Evolutionary conservation across 2,797 vertebrate species (phyloP), one percentile per base, ranked within the genome.

Genomic region (Periophthalmus magnuspinnatus): DNA sequence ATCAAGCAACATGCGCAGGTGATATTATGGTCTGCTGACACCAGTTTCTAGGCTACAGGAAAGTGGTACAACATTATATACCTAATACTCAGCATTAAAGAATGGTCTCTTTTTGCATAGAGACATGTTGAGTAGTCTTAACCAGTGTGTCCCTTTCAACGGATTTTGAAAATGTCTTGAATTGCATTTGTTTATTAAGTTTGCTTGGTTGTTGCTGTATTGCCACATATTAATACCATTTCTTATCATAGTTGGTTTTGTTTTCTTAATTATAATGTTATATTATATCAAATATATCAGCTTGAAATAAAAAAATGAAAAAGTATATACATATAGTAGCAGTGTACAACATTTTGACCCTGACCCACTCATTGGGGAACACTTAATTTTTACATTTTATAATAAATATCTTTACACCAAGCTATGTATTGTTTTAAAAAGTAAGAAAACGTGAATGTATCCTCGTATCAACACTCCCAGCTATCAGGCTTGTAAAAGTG

Each of bases 1-100:
- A 88, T 91, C 84, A 79, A 65, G 38, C 62, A 61, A 36, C 38
- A 38, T 63, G 28, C 9, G 52, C n/a, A 60, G 45, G 69, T 68
- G 58, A 32, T 1, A 71, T 67, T 60, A 19, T 1, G 21, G 58
- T 67, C 61, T 80, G 68, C 69, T 84, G 78, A 81, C 76, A 75
- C 34, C 58, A 60, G 66, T 56, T 77, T 38, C 72, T 68, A 68
- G 70, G 70, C 55, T 22, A 68, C 79, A 68, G 47, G 50, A 21
- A 7, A 66, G 19, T 32, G 34, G 71, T 57, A 68, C 33, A 45
- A 50, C 71, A 10, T 41, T 1, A 16, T 9, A 58, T 56, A 32
- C 6, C 13, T 57, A 3, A n/a, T n/a, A 10, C 14, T 14, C 13
- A 28, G 13, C 55, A 57, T 11, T 16, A 5, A 57, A 32, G 24